phyloP scores from a whole-genome alignment of 2,113 vertebrate genomes.

The Nicator chloris region DNA sequence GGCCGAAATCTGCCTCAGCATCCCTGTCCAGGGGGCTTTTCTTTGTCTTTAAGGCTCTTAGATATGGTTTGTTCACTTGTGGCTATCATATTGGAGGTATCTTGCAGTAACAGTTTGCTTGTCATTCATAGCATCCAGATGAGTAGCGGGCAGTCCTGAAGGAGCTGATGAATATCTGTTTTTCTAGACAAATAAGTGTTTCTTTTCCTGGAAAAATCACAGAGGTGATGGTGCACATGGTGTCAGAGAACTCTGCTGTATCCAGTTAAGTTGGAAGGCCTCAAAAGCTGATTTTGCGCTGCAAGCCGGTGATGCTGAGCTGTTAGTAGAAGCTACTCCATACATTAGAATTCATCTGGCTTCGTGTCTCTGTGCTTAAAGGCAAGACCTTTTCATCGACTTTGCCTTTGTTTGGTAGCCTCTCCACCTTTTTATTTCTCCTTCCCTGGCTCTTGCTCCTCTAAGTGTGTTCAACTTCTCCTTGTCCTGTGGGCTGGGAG shows the following conservation, averaged over 20 bases:
- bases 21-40: background rate
- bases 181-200: background rate
- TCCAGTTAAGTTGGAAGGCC: background rate
- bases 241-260: fast-evolving
- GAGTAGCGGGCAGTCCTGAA: background rate
- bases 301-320: background rate
- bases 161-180: background rate
- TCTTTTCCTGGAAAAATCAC: background rate
- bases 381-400: background rate
- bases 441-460: background rate
- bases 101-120: background rate
- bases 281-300: background rate
- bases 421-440: background rate
- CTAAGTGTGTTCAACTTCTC: background rate
- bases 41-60: background rate
- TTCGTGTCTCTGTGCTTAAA: background rate
- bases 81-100: background rate
- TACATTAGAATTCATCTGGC: background rate
- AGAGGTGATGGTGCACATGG: background rate
- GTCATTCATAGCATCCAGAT: background rate
- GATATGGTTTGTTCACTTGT: background rate
- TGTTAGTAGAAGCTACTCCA: background rate
- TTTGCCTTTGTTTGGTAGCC: background rate
- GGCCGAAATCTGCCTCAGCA: background rate
- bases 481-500: background rate